A percentile compares a stretch with the other conserved stretches of the same genome.
Evolutionary conservation across 2,113 vertebrate species (phyloP).

Genomic region (Forbesichthys papilliferus): DNA sequence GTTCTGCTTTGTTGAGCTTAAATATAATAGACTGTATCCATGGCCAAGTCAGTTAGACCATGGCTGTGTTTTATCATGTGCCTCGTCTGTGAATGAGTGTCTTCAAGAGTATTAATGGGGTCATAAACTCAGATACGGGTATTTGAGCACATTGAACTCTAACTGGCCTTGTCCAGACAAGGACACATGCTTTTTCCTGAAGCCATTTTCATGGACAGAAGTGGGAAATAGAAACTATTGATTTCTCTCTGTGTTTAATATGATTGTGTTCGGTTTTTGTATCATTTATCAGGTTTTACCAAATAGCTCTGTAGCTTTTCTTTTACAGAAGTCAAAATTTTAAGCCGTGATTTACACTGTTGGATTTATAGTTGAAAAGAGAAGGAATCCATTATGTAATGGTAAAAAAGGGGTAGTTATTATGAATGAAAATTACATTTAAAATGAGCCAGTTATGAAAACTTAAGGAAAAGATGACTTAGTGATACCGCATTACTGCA

Average conservation of each 20-base stretch:
- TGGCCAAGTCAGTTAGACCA: slow-evolving; percentile 40
- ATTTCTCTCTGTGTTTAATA: slow-evolving; percentile 55
- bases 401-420: too few species aligned
- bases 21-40: slow-evolving; percentile 40
- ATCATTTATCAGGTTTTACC: slow-evolving; percentile 6
- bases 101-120: slow-evolving; percentile 59
- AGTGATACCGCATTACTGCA: too few species aligned
- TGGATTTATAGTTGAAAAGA: too few species aligned
- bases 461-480: too few species aligned
- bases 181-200: slow-evolving; percentile 51
- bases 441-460: too few species aligned
- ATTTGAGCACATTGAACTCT: slow-evolving; percentile 71
- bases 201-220: slow-evolving; percentile 52
- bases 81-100: slow-evolving; percentile 37
- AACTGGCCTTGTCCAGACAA: slow-evolving; percentile 61
- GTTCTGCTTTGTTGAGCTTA: slow-evolving; percentile 47
- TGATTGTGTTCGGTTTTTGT: slow-evolving; percentile 40
- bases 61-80: slow-evolving; percentile 37
- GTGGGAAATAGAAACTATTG: slow-evolving; percentile 60
- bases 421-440: too few species aligned
- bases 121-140: slow-evolving; percentile 68
- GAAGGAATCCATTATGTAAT: too few species aligned
- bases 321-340: not conserved
- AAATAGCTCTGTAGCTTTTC: not conserved
- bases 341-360: too few species aligned